Evolutionary conservation across 2,888 invertebrate genomes (phyloP).

Genomic region (Stenodema calcarata): DNA sequence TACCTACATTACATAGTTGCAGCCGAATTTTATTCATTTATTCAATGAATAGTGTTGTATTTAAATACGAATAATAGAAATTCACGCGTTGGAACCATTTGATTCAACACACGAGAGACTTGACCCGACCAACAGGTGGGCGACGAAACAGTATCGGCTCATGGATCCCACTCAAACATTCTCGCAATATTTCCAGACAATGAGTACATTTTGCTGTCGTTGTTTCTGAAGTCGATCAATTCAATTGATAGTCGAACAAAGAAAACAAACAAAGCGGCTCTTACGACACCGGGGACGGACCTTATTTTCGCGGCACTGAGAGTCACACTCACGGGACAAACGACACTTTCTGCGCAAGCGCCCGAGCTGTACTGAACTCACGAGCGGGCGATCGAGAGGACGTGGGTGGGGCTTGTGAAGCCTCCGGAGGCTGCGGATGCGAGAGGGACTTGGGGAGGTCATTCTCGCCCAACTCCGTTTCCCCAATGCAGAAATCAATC

Average conservation of each 20-base stretch:
- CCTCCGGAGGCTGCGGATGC: background rate
- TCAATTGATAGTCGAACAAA: too few species aligned
- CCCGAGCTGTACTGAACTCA: constrained; percentile 39
- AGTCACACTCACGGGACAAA: constrained; percentile 43
- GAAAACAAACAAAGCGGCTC: background rate
- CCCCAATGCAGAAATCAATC: background rate
- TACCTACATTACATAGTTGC: too few species aligned
- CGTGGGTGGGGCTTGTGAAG: constrained; percentile 1
- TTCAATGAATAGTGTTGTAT: too few species aligned
- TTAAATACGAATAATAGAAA: too few species aligned
- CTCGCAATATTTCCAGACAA: background rate
- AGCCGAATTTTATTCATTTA: too few species aligned
- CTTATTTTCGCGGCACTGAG: constrained; percentile 48
- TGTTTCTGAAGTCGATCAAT: background rate
- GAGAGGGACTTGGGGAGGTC: background rate
- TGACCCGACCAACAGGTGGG: background rate
- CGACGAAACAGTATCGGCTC: background rate
- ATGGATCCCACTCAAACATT: background rate
- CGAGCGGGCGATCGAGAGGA: background rate
- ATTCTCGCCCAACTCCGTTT: background rate
- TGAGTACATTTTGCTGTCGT: background rate
- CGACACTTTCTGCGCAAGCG: constrained; percentile 43
- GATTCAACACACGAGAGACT: too few species aligned
- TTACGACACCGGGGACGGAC: constrained; percentile 9
- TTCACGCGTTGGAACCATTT: too few species aligned